Evolutionary conservation across 2,888 invertebrate species (phyloP).

Genomic region (Callyntrura guangdongensis): DNA sequence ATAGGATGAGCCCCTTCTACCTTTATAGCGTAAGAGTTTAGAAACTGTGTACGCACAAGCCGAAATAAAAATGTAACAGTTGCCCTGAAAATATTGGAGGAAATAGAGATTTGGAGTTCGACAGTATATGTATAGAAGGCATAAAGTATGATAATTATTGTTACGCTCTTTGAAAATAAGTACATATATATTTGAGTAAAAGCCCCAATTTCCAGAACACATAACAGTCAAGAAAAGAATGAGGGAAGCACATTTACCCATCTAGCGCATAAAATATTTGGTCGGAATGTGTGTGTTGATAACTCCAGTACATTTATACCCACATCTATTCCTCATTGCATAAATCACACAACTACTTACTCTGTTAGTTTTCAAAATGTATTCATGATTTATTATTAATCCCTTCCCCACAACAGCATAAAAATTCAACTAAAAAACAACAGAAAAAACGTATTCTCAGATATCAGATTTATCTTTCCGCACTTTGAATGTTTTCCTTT

Average conservation of each 20-base stretch:
- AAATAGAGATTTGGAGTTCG: not conserved
- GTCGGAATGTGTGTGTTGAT: not conserved
- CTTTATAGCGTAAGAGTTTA: not conserved
- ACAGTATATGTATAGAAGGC: too few relatives aligned
- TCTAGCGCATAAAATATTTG: not conserved
- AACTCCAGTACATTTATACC: not conserved
- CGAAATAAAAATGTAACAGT: conserved; percentile 29
- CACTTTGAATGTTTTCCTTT: too few relatives aligned
- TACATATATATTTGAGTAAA: conserved; percentile 6
- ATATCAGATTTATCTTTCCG: not conserved
- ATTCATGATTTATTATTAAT: conserved; percentile 60
- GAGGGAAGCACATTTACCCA: conserved; percentile 19
- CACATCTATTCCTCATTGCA: conserved; percentile 39
- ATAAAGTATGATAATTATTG: conserved; percentile 28
- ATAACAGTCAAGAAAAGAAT: not conserved
- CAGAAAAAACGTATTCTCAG: not conserved
- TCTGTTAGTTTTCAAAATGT: conserved; percentile 59
- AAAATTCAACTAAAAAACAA: not conserved
- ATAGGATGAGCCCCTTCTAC: not conserved
- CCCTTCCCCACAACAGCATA: not conserved
- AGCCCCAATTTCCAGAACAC: not conserved
- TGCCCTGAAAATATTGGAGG: not conserved
- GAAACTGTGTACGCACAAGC: not conserved
- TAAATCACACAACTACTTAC: conserved; percentile 51
- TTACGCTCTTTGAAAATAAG: conserved; percentile 30